Evolutionary conservation across 2,888 invertebrate species (phyloP).

Genomic region (Oligia strigilis): DNA sequence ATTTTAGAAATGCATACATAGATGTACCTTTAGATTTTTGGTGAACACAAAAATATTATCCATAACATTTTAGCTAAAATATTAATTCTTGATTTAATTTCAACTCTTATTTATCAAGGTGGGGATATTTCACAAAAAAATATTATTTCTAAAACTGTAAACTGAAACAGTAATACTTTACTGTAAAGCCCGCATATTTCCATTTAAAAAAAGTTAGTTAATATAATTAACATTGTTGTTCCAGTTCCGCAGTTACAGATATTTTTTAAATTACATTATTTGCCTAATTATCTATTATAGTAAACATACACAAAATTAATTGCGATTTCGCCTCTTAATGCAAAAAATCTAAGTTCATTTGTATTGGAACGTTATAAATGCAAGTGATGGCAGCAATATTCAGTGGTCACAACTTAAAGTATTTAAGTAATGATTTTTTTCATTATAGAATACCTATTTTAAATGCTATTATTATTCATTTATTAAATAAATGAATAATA

Average conservation of each 20-base stretch:
- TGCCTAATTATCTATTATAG: background rate
- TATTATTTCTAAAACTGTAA: background rate
- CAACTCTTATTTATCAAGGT: background rate
- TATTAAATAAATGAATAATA: too few relatives aligned
- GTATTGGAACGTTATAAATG: too few relatives aligned
- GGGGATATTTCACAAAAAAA: background rate
- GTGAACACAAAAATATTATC: too few relatives aligned
- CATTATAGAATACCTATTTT: background rate
- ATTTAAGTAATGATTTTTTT: background rate
- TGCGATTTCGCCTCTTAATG: too few relatives aligned
- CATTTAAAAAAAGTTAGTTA: background rate
- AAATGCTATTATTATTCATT: background rate
- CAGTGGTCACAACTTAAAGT: background rate
- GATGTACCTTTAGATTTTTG: too few relatives aligned
- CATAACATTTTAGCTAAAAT: background rate
- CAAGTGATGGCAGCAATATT: background rate
- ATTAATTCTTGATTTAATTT: background rate
- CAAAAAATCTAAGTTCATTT: background rate
- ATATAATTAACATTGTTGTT: constrained; percentile 1
- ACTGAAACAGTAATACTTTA: background rate
- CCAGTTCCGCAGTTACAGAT: background rate
- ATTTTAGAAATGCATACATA: too few relatives aligned
- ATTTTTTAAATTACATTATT: background rate
- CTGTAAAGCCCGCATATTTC: background rate
- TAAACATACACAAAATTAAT: background rate